A percentile compares a stretch with the other conserved stretches of the same genome.
Evolutionary conservation across 2,113 vertebrate species (phyloP).

Genomic region (Salvelinus namaycush): DNA sequence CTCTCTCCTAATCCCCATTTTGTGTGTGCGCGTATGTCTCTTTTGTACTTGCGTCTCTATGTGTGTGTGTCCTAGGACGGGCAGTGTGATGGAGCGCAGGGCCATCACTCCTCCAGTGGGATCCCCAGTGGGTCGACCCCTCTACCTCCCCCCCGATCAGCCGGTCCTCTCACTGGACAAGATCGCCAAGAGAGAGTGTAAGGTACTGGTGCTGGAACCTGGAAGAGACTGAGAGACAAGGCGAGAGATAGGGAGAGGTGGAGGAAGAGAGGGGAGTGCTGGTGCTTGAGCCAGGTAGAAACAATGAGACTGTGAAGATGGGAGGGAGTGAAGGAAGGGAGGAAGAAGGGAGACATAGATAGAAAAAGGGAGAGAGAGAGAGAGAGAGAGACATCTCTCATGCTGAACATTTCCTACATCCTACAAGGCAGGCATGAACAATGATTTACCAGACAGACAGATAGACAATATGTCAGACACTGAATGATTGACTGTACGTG

Average conservation of each 20-base stretch:
- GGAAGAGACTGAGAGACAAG: slow-evolving; percentile 62
- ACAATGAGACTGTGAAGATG: background rate
- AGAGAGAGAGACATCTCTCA: background rate
- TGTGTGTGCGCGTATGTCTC: background rate
- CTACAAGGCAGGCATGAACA: background rate
- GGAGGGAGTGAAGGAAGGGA: background rate
- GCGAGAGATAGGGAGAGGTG: background rate
- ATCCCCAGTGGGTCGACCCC: slow-evolving; percentile 86
- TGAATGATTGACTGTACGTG: background rate
- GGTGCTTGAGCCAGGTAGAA: background rate
- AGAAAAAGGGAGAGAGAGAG: background rate
- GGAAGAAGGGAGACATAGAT: background rate
- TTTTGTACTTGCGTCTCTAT: background rate
- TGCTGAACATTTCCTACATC: background rate
- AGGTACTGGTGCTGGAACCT: slow-evolving; percentile 85
- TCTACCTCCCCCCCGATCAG: slow-evolving; percentile 86
- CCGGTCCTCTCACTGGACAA: slow-evolving; percentile 88
- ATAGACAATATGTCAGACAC: background rate
- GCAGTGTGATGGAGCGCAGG: slow-evolving; percentile 91
- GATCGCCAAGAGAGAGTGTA: slow-evolving; percentile 94
- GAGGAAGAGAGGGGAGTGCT: background rate
- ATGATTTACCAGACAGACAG: background rate
- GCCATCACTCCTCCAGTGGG: slow-evolving; percentile 91
- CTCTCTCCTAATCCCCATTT: background rate
- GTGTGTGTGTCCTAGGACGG: slow-evolving; percentile 75